These are phyloP conservation scores for Synergus japonicus DNA, from an alignment of 2,888 invertebrate species.

Conservation along the genomic window DNA sequence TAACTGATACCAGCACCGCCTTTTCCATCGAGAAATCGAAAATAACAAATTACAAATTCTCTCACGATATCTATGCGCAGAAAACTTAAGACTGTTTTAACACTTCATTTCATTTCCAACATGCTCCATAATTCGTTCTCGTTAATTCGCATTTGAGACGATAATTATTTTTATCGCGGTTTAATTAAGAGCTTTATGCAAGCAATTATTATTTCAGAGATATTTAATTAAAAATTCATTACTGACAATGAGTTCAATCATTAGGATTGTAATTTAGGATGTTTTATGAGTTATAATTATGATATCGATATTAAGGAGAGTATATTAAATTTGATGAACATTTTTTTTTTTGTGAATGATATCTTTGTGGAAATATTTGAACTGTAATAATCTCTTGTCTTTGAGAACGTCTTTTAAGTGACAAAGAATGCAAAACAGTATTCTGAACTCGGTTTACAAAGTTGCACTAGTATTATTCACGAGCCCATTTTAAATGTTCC, in stretches of 20 bases:
- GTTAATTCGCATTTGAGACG: slow-evolving; percentile 10
- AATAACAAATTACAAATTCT: slow-evolving; percentile 9
- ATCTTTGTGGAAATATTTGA: no score
- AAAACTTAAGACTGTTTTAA: slow-evolving; percentile 30
- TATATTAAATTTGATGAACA: no score
- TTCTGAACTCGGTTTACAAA: not conserved
- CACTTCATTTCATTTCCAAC: slow-evolving; percentile 16
- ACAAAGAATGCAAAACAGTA: slow-evolving; percentile 10
- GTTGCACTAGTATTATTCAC: slow-evolving; percentile 24
- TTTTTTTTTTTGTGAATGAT: no score
- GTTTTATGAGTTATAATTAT: no score
- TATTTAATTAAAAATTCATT: not conserved
- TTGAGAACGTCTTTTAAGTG: not conserved
- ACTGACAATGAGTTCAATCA: not conserved
- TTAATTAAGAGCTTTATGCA: slow-evolving; percentile 7
- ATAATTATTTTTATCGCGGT: not conserved
- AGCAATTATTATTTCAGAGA: slow-evolving; percentile 7
- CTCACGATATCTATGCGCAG: slow-evolving; percentile 22
- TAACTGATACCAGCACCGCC: slow-evolving; percentile 9
- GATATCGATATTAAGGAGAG: no score
- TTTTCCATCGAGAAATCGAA: slow-evolving; percentile 28
- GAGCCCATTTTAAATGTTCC: slow-evolving; percentile 29
- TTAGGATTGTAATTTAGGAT: no score
- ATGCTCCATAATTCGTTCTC: slow-evolving; percentile 22
- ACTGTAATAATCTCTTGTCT: not conserved